These are phyloP conservation scores for Fukomys damarensis DNA, from an alignment of 2,113 vertebrate genomes.

Conservation along the genomic window DNA sequence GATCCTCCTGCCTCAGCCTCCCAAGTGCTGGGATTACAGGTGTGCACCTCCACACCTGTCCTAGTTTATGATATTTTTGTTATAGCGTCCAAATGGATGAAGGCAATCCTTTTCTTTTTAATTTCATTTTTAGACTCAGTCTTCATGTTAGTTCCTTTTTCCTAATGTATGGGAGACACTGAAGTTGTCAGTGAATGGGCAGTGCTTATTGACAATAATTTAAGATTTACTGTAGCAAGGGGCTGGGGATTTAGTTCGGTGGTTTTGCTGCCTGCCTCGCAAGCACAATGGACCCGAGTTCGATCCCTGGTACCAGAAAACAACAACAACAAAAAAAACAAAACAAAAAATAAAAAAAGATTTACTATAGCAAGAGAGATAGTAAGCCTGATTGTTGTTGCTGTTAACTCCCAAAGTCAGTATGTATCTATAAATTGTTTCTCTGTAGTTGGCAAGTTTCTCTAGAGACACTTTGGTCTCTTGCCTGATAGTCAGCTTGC, in stretches of 20 bases:
- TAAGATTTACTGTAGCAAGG: neutral
- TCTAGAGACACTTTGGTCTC: neutral
- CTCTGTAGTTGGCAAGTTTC: neutral
- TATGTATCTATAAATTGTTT: neutral
- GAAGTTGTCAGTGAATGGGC: neutral
- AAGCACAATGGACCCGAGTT: no score
- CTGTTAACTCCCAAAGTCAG: neutral
- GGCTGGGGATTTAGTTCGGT: no score
- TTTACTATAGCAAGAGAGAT: neutral
- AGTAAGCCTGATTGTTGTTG: neutral
- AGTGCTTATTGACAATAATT: neutral
- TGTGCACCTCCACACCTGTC: no score
- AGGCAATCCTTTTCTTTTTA: neutral
- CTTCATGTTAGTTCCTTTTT: neutral
- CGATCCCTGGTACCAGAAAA: no score
- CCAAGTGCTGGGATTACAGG: no score
- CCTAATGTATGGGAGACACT: neutral
- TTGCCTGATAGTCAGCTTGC: neutral
- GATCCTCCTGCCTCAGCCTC: no score
- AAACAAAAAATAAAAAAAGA: no score
- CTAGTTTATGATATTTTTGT: neutral
- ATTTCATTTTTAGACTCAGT: neutral
- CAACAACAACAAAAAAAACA: no score
- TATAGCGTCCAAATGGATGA: neutral
- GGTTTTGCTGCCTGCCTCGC: no score